Evolutionary conservation across 2,113 vertebrate species (phyloP).

Genomic region (Pterocles burchelli): DNA sequence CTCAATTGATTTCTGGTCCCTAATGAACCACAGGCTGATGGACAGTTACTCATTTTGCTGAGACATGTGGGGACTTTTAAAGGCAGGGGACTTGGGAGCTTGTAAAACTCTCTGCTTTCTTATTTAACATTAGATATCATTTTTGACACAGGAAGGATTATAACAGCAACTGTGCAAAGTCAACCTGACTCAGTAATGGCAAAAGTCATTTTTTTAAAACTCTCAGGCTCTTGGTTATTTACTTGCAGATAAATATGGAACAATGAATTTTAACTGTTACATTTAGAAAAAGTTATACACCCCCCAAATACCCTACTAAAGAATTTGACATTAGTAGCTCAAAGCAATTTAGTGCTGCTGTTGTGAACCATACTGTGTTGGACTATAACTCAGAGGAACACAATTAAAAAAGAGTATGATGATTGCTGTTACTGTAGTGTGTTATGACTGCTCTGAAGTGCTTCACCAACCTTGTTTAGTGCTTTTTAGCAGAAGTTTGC

Average conservation of each 20-base stretch:
- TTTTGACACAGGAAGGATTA: slow-evolving; percentile 64
- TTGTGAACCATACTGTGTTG: not conserved
- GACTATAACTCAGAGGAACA: not conserved
- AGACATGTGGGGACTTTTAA: slow-evolving; percentile 68
- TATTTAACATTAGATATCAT: slow-evolving; percentile 68
- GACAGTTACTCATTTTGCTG: slow-evolving; percentile 78
- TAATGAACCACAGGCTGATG: slow-evolving; percentile 79
- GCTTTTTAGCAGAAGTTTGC: slow-evolving; percentile 18
- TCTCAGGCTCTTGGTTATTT: slow-evolving; percentile 28
- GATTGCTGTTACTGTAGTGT: not conserved
- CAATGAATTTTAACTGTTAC: slow-evolving; percentile 34
- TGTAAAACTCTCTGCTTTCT: slow-evolving; percentile 64
- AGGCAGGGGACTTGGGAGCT: slow-evolving; percentile 58
- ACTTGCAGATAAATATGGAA: slow-evolving; percentile 42
- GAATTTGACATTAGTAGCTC: slow-evolving; percentile 1
- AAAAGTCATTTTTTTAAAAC: slow-evolving; percentile 31
- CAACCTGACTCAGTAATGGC: slow-evolving; percentile 46
- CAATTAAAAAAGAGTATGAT: slow-evolving; percentile 49
- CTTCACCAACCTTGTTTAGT: not conserved
- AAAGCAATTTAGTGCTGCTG: not conserved
- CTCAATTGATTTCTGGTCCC: slow-evolving; percentile 83
- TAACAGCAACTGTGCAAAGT: slow-evolving; percentile 42
- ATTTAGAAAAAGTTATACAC: slow-evolving; percentile 27
- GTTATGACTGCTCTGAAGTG: slow-evolving; percentile 27
- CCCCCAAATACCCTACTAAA: not conserved